Percentiles rank a stretch among this genome's conserved stretches.
phyloP scores from a whole-genome alignment of 1,140 invertebrate genomes.

The Diprion similis region DNA sequence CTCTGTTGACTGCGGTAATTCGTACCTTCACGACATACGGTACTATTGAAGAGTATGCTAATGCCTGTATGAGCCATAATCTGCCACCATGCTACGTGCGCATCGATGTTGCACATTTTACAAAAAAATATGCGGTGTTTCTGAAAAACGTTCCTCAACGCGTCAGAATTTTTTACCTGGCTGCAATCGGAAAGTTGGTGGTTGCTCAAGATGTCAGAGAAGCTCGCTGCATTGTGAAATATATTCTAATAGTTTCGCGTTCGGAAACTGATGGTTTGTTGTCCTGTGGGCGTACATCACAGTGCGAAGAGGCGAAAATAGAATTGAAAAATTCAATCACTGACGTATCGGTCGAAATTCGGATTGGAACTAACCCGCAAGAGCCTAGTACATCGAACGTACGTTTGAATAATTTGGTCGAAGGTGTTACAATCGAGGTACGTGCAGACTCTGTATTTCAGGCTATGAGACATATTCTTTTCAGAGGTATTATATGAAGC shows the following conservation, averaged over 20 bases:
- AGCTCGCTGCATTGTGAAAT: not conserved
- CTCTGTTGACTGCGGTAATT: too few relatives aligned
- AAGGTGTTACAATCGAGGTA: too few relatives aligned
- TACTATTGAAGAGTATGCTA: constrained; percentile 29
- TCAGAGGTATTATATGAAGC: too few relatives aligned
- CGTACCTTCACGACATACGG: constrained; percentile 25
- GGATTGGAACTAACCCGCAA: not conserved
- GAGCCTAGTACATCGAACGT: too few relatives aligned
- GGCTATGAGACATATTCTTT: too few relatives aligned
- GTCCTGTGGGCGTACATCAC: not conserved
- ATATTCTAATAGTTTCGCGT: constrained; percentile 11
- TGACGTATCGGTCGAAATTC: not conserved
- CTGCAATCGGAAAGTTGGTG: not conserved
- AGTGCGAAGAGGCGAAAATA: constrained; percentile 3
- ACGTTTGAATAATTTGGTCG: too few relatives aligned
- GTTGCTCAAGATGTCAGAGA: not conserved
- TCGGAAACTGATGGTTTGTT: constrained; percentile 2
- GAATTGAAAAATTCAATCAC: not conserved
- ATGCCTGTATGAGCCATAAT: constrained; percentile 21
- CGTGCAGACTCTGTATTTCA: too few relatives aligned
- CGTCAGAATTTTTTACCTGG: constrained; percentile 5
- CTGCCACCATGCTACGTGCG: constrained; percentile 24
- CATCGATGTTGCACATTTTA: constrained; percentile 31
- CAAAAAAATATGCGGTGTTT: constrained; percentile 20
- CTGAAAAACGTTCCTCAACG: constrained; percentile 1